These are phyloP conservation scores for Drosophila sucinea DNA, from an alignment of 1,140 invertebrate genomes.

Conservation along the genomic window DNA sequence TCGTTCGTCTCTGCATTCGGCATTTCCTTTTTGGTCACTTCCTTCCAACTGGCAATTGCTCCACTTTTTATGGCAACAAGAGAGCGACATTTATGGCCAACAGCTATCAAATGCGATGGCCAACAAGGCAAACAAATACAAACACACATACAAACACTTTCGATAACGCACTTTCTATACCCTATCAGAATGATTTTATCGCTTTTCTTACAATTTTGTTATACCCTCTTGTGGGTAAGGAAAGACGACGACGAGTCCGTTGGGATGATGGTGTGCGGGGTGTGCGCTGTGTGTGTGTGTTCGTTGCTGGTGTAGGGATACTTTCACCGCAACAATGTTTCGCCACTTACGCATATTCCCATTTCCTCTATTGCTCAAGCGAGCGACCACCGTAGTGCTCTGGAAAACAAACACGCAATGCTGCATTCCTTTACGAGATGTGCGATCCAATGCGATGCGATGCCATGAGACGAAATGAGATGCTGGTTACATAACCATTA, in stretches of 20 bases:
- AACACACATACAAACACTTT: neutral
- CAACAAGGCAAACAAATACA: neutral
- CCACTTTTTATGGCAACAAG: slow-evolving; percentile 56
- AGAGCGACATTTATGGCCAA: slow-evolving; percentile 50
- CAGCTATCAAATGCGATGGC: slow-evolving; percentile 50
- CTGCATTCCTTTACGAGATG: slow-evolving; percentile 15
- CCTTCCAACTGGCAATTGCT: slow-evolving; percentile 50
- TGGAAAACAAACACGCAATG: slow-evolving; percentile 43
- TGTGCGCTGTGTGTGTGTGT: slow-evolving; percentile 4
- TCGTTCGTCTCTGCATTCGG: slow-evolving; percentile 2
- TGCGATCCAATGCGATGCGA: neutral
- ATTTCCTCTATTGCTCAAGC: slow-evolving; percentile 24
- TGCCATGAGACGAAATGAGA: slow-evolving; percentile 18
- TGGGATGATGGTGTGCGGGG: neutral
- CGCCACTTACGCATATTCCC: slow-evolving; percentile 52
- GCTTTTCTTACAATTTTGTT: neutral
- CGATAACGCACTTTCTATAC: neutral
- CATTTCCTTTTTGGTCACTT: slow-evolving; percentile 49
- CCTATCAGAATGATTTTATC: neutral
- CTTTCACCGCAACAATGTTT: slow-evolving; percentile 62
- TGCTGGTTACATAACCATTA: slow-evolving; percentile 43
- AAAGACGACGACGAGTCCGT: neutral
- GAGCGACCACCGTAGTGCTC: neutral
- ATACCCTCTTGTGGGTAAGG: neutral
- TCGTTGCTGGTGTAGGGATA: slow-evolving; percentile 20